phyloP scores from a whole-genome alignment of 2,797 vertebrate genomes.

The Heliangelus exortis region DNA sequence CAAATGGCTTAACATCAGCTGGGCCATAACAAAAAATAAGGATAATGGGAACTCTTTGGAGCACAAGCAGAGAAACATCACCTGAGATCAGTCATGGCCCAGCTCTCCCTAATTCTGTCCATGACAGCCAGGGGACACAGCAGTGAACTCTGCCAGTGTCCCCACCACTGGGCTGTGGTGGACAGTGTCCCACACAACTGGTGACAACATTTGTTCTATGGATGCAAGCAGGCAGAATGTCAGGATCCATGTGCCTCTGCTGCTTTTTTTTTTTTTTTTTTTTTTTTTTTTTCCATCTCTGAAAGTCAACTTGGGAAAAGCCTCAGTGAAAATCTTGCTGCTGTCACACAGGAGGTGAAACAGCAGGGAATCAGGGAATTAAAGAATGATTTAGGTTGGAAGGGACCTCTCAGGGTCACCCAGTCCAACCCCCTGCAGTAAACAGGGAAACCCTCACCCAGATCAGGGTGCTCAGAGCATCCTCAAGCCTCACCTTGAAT shows the following conservation, averaged over 20 bases:
- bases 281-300: background rate
- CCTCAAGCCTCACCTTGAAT: too few relatives aligned
- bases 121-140: background rate
- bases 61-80: background rate
- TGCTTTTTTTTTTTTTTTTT: background rate
- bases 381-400: too few relatives aligned
- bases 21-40: background rate
- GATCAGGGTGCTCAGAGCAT: too few relatives aligned
- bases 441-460: too few relatives aligned
- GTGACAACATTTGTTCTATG: accelerated
- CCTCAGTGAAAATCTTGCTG: accelerated
- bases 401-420: too few relatives aligned
- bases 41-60: background rate
- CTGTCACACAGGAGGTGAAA: background rate
- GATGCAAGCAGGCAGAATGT: background rate
- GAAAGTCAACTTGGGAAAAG: background rate
- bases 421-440: too few relatives aligned
- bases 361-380: background rate
- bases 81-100: background rate
- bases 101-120: background rate
- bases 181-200: background rate
- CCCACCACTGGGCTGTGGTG: accelerated
- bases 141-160: background rate
- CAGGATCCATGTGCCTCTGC: background rate
- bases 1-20: background rate